Percentiles rank a stretch among this genome's conserved stretches.
Conservation (phyloP, 2,888 invertebrate species). For the Acleris literana region DNA sequence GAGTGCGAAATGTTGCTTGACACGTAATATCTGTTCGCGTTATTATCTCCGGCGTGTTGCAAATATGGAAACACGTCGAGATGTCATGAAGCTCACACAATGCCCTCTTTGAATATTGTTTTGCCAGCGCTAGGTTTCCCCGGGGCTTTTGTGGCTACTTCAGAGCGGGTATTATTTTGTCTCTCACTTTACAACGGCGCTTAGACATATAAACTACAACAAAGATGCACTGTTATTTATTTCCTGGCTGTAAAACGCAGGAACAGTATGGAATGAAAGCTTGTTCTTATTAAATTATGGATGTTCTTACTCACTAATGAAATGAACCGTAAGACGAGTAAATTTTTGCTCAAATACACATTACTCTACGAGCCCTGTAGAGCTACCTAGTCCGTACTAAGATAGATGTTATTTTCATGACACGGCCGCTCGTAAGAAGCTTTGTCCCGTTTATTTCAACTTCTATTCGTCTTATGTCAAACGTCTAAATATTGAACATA, state of each 20-base stretch:
- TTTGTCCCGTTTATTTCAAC: no score
- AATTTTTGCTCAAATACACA: no score
- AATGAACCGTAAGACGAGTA: no score
- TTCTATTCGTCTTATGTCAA: no score
- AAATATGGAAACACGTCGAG: conserved; percentile 28
- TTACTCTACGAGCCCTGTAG: no score
- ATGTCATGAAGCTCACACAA: conserved; percentile 27
- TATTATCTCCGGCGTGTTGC: conserved; percentile 16
- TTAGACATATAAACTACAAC: not conserved
- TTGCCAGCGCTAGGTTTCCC: conserved; percentile 25
- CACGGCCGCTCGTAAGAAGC: no score
- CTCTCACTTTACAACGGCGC: not conserved
- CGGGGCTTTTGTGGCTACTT: conserved; percentile 3
- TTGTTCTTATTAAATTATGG: no score
- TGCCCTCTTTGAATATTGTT: conserved; percentile 28
- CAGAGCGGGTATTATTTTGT: conserved; percentile 2
- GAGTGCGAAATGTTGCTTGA: conserved; percentile 32
- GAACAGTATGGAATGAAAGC: no score
- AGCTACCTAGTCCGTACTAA: no score
- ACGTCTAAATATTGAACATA: no score
- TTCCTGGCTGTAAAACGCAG: not conserved
- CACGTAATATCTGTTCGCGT: conserved; percentile 32
- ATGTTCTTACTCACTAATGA: no score
- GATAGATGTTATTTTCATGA: no score
- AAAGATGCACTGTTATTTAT: not conserved